Base-by-base conservation (phyloP, 2,113 vertebrate genomes). In the Rhinogobius similis region DNA sequence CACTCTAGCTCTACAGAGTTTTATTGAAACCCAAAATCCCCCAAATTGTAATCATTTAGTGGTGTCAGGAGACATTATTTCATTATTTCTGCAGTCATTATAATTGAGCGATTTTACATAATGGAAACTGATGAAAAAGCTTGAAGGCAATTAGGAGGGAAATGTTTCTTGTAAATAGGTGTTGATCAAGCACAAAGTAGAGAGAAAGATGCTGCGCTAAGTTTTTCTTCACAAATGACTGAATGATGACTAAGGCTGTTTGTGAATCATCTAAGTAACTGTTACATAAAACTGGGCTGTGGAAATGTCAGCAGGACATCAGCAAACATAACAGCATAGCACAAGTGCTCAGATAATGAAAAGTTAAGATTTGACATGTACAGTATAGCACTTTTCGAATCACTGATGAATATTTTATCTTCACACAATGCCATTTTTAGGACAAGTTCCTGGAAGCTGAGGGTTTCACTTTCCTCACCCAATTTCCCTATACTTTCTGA, bases 131-230 rank as follows among this genome's bases (percentile, higher is more conserved):
- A 26, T 55, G 55, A 29, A 16, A 29, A 58, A 58, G 55, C 55
- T 29, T 58, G 2, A 58, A 13, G 55, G 55, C 55, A 58, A 58
- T 58, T 58, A 58, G 55, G 14, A 29, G 16, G 55, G 26, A 29
- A 58, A 58, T 29, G 55, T 58, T 58, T 58, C 53, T 58, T 58
- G 55, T 58, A 58, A 58, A 29, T 58, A 58, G 14, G 55, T 29
- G 55, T 58, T 29, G 55, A 29, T 58, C 55, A 29, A 58, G 55
- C 26, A 29, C 26, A 29, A 27, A 56, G 53, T 56, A 56, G 12
- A 58, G 29, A 27, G 26, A 58, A 55, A 29, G 26, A 58, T 27
- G 24, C 55, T 58, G 55, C 11, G 21, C 9, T 27, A 55, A 7
- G 24, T 58, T 58, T 58, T 58, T 58, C 26, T 58, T 58, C 24